These are phyloP conservation scores for Caenorhabditis panamensis DNA, from an alignment of 2,888 invertebrate genomes.

Conservation along the genomic window DNA sequence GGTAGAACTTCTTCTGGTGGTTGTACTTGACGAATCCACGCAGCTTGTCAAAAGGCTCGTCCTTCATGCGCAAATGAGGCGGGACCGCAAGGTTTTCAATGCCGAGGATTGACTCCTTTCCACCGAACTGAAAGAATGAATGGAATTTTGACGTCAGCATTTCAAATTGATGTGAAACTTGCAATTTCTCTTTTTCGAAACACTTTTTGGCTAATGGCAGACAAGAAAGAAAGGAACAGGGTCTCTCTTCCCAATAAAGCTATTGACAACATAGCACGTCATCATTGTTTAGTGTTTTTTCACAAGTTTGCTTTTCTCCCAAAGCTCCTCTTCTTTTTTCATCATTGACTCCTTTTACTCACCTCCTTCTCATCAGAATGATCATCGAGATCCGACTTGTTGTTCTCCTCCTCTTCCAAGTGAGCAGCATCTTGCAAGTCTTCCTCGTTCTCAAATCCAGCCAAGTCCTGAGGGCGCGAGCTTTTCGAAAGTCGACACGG, in stretches of 20 bases:
- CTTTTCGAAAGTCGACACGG: constrained; percentile 75
- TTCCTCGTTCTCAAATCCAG: constrained; percentile 79
- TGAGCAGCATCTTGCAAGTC: constrained; percentile 71
- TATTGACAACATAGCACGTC: constrained; percentile 53
- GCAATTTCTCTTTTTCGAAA: background rate
- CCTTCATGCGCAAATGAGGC: constrained; percentile 68
- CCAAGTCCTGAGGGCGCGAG: constrained; percentile 75
- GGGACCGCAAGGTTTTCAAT: constrained; percentile 78
- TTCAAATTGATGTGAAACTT: constrained; percentile 9
- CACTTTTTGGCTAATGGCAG: background rate
- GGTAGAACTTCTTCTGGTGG: constrained; percentile 90
- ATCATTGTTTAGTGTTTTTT: constrained; percentile 23
- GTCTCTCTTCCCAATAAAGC: constrained; percentile 25
- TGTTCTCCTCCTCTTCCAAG: constrained; percentile 64
- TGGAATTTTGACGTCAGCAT: constrained; percentile 34
- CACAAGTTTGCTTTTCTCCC: too few relatives aligned
- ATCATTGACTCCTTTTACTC: constrained; percentile 1
- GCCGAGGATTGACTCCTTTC: constrained; percentile 69
- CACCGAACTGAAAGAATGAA: constrained; percentile 38
- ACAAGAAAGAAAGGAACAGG: constrained; percentile 16
- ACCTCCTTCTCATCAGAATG: constrained; percentile 85
- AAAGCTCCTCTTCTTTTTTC: constrained; percentile 9
- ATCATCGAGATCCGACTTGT: constrained; percentile 63
- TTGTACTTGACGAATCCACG: constrained; percentile 95
- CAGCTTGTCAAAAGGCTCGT: constrained; percentile 79